These are phyloP conservation scores for Labroides dimidiatus DNA, from an alignment of 2,797 vertebrate genomes.

Conservation along the genomic window DNA sequence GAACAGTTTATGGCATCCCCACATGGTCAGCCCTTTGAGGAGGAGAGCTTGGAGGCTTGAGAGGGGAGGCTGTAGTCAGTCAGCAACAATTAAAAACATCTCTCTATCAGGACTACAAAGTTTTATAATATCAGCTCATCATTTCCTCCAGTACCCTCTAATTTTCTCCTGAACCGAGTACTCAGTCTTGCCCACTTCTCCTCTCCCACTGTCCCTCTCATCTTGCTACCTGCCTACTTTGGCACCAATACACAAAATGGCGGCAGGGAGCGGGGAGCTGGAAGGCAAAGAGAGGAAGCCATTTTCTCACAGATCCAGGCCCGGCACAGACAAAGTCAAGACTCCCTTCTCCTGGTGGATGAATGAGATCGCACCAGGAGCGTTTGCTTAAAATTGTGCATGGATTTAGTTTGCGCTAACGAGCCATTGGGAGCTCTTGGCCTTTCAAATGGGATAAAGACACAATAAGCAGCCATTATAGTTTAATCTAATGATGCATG, in stretches of 20 bases:
- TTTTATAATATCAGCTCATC: constrained; percentile 66
- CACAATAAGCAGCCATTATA: constrained; percentile 40
- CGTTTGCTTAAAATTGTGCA: constrained; percentile 35
- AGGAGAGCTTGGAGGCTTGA: constrained; percentile 80
- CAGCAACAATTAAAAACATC: constrained; percentile 70
- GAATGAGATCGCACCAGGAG: constrained; percentile 39
- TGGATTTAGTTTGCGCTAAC: constrained; percentile 36
- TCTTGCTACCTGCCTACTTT: constrained; percentile 78
- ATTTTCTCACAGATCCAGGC: constrained; percentile 76
- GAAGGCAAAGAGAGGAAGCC: constrained; percentile 76
- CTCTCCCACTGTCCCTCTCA: constrained; percentile 64
- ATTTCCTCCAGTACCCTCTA: constrained; percentile 46
- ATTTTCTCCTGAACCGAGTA: constrained; percentile 35
- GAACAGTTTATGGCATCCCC: constrained; percentile 77
- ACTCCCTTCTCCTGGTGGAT: constrained; percentile 34
- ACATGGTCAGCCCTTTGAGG: constrained; percentile 83
- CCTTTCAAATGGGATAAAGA: constrained; percentile 52
- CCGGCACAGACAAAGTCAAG: constrained; percentile 25
- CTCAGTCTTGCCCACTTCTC: constrained; percentile 71
- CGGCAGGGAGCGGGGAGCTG: constrained; percentile 66
- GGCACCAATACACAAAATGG: constrained; percentile 81
- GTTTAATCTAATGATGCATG: constrained; percentile 58
- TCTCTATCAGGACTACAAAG: constrained; percentile 67
- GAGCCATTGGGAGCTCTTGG: constrained; percentile 53
- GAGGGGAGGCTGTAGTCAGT: constrained; percentile 77